Conservation (phyloP, 2,797 vertebrate species). For the Odontamblyopus rebecca region DNA sequence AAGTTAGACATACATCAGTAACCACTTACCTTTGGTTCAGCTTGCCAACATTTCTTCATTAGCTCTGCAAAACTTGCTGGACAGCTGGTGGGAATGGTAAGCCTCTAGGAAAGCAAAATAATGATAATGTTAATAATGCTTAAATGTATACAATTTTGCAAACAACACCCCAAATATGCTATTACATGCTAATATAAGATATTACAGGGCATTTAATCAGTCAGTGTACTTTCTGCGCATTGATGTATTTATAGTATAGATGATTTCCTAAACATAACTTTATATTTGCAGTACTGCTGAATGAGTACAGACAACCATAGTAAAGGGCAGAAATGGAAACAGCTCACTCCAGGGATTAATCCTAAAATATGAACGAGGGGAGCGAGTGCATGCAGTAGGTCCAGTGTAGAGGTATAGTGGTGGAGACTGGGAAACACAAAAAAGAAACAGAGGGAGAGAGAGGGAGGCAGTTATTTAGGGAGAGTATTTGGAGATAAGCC, state of each 20-base stretch:
- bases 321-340: conserved; percentile 61
- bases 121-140: not conserved
- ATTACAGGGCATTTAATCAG: not conserved
- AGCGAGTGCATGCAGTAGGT: conserved; percentile 59
- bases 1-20: not conserved
- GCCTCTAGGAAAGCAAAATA: conserved; percentile 78
- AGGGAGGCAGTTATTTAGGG: conserved; percentile 72
- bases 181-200: not conserved
- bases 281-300: conserved; percentile 10
- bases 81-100: conserved; percentile 96
- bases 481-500: conserved; percentile 71
- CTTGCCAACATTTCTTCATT: conserved; percentile 94
- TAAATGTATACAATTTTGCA: not conserved
- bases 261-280: not conserved
- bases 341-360: conserved; percentile 64
- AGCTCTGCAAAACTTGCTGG: conserved; percentile 95
- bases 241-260: not conserved
- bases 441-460: conserved; percentile 36
- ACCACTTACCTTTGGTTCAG: conserved; percentile 88
- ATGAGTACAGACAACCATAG: conserved; percentile 39
- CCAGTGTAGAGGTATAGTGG: conserved; percentile 54
- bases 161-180: not conserved
- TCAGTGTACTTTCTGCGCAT: not conserved
- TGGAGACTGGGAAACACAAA: conserved; percentile 61
- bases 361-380: conserved; percentile 66